Base-by-base conservation (phyloP, 2,797 vertebrate species). In the Paratrypauchen microcephalus region DNA sequence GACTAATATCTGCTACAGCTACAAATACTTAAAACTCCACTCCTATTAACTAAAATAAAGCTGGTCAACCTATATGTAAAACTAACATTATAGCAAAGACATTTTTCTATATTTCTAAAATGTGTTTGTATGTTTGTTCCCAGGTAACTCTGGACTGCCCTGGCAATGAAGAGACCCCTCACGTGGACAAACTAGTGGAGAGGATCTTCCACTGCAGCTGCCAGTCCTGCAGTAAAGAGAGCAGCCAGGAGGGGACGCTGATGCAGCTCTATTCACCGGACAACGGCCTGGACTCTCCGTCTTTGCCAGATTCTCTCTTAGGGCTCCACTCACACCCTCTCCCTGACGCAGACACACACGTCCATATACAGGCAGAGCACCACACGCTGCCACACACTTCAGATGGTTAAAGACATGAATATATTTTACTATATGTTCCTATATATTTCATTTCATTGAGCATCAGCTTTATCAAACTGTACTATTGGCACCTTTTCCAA, bases 71-170 rank as follows among this genome's bases (percentile, higher is more conserved):
- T 45, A 45, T 36, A 36, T 48, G 45, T 5, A 48, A 48, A 48
- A 48, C 45, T 36, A 9, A 36, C 32, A 36, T 15, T 45, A 13
- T 41, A 41, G 12, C 39, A 41, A 41, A 41, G 39, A 41, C 3
- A 45, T 15, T 45, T 45, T 15, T 45, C 41, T 45, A 0, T 45
- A 16, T 45, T 15, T 45, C 13, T 45, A 45, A 45, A 16, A 13
- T 15, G 15, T 45, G 24, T 21, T 28, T 28, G 13, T 18, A 24
- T 4, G 65, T 82, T 63, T 74, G 6, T 62, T 3, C 32, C 8
- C 83, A 99, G 97, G 96, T 99, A 82, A 98, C 96, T 0, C 75
- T 99, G 92, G 96, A 99, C 79, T 99, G 97, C 28, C 95, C 96
- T 0, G 94, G 93, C 80, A 96, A 89, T 0, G 94, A 96, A 1